phyloP scores from a whole-genome alignment of 2,888 invertebrate genomes.

The Pherbina coryleti region DNA sequence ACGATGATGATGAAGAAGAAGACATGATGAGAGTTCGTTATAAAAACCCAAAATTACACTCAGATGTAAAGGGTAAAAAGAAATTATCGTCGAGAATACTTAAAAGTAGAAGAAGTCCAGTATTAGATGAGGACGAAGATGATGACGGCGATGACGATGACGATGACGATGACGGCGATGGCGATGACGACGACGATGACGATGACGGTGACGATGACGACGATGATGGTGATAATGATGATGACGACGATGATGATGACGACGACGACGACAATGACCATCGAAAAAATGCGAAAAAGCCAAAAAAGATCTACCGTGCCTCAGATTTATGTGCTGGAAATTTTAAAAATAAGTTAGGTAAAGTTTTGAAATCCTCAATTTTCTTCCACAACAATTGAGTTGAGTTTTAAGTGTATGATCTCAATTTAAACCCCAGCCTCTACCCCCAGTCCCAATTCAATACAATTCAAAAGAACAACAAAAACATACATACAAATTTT shows the following conservation, averaged over 20 bases:
- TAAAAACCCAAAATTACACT: not conserved
- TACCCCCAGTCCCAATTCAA: not conserved
- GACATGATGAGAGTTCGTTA: slow-evolving; percentile 45
- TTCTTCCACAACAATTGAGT: not conserved
- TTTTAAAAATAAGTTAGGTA: slow-evolving; percentile 69
- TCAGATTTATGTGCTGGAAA: slow-evolving; percentile 61
- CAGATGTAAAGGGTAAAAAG: slow-evolving; percentile 67
- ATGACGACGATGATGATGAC: slow-evolving; percentile 64
- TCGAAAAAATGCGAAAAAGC: slow-evolving; percentile 48
- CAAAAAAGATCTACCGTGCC: slow-evolving; percentile 59
- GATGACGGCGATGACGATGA: slow-evolving; percentile 62
- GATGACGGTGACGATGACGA: slow-evolving; percentile 70
- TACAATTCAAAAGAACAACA: not conserved
- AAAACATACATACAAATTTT: not conserved
- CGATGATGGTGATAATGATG: slow-evolving; percentile 67
- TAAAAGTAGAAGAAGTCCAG: slow-evolving; percentile 43
- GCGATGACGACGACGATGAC: slow-evolving; percentile 63
- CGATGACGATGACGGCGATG: slow-evolving; percentile 38
- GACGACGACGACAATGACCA: slow-evolving; percentile 61
- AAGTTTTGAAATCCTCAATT: slow-evolving; percentile 53
- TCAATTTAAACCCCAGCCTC: not conserved
- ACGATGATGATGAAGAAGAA: slow-evolving; percentile 65
- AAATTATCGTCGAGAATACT: slow-evolving; percentile 20
- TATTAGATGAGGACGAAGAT: slow-evolving; percentile 65
- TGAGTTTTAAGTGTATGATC: slow-evolving; percentile 20